Base-by-base conservation (phyloP, 2,888 invertebrate species). In the Homarus gammarus region DNA sequence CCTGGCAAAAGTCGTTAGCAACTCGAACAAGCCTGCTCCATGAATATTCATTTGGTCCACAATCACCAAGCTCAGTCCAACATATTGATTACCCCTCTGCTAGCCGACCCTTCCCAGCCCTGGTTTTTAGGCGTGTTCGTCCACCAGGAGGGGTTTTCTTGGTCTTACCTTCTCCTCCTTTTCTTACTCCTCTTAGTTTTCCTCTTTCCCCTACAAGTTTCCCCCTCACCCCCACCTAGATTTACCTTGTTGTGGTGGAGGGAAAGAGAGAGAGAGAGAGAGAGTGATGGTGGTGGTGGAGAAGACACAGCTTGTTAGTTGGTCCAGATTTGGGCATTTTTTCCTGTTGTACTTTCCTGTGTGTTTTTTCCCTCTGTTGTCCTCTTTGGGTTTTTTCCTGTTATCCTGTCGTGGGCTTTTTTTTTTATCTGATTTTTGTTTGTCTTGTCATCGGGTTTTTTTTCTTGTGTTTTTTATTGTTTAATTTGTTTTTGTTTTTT, bases 21-120 rank as follows among this genome's bases (percentile, higher is more conserved):
- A 33, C 70, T 70, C 70, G 72, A 72, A 83, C 83, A 83, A 72
- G 83, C 83, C 78, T 33, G 83, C 70, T 83, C 70, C 83, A 83
- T 83, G 83, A 44, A 83, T 83, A 83, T 83, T 83, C 83, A 83
- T 83, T 83, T 83, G 83, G 44, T 83, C 83, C 83, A 83, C 83
- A 83, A 83, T 83, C 83, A 83, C 83, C 83, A 83, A 72, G 83
- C 83, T 83, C 72, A 83, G 83, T 72, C 83, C 83, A 72, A 61
- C 44, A 64, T 61, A 44, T 64, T 82, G 78, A 78, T 82, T 68
- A 64, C 68, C 82, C 27, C 82, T 82, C 82, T 51, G 38, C 68
- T 31, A 61, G 44, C 82, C 15, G 12, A 10, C 68, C 31, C 27
- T 1, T 15, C 36, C 64, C 36, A 38, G 6, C n/a, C 18, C 64